phyloP scores from a whole-genome alignment of 2,797 vertebrate species.

The Anisognathus igniventris region DNA sequence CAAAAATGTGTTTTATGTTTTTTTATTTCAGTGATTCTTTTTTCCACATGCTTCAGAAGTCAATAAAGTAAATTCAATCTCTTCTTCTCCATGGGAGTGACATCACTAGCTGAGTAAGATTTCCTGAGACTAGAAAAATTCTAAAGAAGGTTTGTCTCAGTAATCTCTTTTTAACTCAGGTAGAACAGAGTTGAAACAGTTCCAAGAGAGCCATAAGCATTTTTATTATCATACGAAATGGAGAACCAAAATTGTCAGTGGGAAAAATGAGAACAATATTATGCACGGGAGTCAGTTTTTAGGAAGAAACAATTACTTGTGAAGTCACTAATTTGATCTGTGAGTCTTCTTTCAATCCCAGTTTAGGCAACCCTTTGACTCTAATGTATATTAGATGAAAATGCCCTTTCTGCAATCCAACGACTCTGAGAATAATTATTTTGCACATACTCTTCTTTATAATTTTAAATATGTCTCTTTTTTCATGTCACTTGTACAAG shows the following conservation, averaged over 20 bases:
- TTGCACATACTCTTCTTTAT: neutral
- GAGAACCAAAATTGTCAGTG: neutral
- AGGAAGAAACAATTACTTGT: neutral
- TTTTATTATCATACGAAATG: neutral
- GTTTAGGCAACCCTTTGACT: neutral
- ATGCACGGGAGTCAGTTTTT: neutral
- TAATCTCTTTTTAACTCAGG: neutral
- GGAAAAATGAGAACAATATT: neutral
- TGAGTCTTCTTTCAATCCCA: neutral
- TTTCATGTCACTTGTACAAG: neutral
- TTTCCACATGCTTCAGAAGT: neutral
- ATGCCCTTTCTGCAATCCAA: neutral
- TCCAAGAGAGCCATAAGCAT: neutral
- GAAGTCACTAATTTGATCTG: neutral
- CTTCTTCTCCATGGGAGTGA: neutral
- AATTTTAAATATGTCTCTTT: neutral
- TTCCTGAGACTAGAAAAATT: neutral
- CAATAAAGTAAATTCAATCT: neutral
- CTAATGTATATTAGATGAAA: neutral
- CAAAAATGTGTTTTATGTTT: neutral
- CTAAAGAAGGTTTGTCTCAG: neutral
- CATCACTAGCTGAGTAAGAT: neutral
- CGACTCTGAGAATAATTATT: neutral
- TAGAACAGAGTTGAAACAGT: neutral
- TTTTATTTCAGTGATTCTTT: neutral